Conservation (phyloP, 1,140 invertebrate genomes). For the Brachionus asplanchnoidis region DNA sequence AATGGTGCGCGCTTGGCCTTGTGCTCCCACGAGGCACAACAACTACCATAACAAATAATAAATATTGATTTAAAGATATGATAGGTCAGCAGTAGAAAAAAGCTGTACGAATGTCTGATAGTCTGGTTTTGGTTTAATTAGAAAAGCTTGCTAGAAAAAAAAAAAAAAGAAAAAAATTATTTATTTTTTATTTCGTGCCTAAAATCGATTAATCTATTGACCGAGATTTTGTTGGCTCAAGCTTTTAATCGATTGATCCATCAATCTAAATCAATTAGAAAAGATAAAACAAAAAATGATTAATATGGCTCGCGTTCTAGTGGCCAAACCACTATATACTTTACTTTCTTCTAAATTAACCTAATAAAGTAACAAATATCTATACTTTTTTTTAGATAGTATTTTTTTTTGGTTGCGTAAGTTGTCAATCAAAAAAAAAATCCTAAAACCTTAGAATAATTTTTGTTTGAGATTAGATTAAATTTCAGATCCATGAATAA, state of each 20-base stretch:
- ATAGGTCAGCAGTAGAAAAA: slow-evolving; percentile 3
- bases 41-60: background rate
- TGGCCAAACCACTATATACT: background rate
- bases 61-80: slow-evolving; percentile 19
- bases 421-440: background rate
- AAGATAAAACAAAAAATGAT: slow-evolving; percentile 37
- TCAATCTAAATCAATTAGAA: slow-evolving; percentile 37
- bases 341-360: background rate
- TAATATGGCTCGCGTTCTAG: background rate
- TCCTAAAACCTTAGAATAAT: background rate
- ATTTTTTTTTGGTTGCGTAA: slow-evolving; percentile 5
- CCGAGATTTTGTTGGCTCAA: background rate
- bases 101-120: background rate
- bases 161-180: slow-evolving; percentile 27
- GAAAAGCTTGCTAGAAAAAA: slow-evolving; percentile 1
- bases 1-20: background rate
- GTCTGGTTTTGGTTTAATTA: slow-evolving; percentile 18
- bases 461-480: background rate
- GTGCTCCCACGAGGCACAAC: background rate
- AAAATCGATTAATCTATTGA: slow-evolving; percentile 32
- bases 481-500: background rate
- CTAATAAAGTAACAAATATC: background rate
- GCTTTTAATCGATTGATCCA: slow-evolving; percentile 30
- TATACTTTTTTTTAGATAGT: background rate
- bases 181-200: slow-evolving; percentile 14